Evolutionary conservation across 2,797 vertebrate species (phyloP), one percentile per base, ranked within the genome.

Genomic region (Ctenopoma kingsleyae): DNA sequence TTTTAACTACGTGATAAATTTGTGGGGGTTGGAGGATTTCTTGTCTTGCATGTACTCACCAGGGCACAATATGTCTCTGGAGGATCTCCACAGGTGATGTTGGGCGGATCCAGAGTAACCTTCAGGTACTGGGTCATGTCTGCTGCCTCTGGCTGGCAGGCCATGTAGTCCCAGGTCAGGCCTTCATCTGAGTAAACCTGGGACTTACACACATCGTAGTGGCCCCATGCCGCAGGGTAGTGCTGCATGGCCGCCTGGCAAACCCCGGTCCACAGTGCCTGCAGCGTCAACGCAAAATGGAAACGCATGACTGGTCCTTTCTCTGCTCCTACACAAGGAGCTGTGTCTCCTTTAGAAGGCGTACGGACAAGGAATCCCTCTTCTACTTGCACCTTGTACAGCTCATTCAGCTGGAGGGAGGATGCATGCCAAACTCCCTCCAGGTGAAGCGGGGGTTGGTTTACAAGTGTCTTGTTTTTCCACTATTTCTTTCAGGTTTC

Each of bases 131-230:
- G 96, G 86, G 97, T 98, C 97, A 99, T 97, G 87, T 99, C 97
- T 35, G 95, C 96, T 27, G 96, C 96, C 93, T 99, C 97, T 0
- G 98, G 98, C 76, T 99, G 97, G 89, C 98, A 99, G 77, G 98
- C 98, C 96, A 98, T 98, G 93, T 99, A 99, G 96, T 99, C 97
- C 98, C 98, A 99, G 80, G 96, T 95, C 66, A 97, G 94, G 72
- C 96, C 97, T 86, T 98, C 97, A 53, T 99, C 98, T 0, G 96
- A 96, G 90, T 97, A 98, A 81, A 97, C 91, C 87, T 97, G 96
- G 73, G 96, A 98, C 90, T 99, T 99, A 77, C 98, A 99, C 69
- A 99, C 95, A 0, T 99, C 98, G 22, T 99, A 99, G 92, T 99
- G 98, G 81, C 97, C 97, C 97, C 97, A 98, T 3, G 96, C 95